Evolutionary conservation across 2,113 vertebrate species (phyloP).

Genomic region (Nibea coibor): DNA sequence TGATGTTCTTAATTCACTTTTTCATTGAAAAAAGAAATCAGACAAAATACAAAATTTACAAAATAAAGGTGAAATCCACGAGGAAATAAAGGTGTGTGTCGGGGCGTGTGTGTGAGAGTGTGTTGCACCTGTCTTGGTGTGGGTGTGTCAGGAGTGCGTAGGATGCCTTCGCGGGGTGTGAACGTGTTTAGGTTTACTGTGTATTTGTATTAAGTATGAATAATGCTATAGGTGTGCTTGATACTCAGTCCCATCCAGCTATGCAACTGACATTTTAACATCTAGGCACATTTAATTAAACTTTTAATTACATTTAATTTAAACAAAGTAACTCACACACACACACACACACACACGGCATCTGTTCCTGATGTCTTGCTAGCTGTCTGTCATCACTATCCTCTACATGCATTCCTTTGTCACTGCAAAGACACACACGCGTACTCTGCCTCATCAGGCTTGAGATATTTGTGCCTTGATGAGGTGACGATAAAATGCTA

Average conservation of each 20-base stretch:
- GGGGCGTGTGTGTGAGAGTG: too few relatives aligned
- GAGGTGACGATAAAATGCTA: background rate
- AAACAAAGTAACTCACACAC: background rate
- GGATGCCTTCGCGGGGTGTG: slow-evolving; percentile 74
- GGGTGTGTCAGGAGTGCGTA: slow-evolving; percentile 49
- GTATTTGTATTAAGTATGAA: slow-evolving; percentile 3
- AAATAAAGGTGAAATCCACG: background rate
- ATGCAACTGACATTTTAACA: background rate
- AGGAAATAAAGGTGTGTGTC: too few relatives aligned
- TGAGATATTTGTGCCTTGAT: background rate
- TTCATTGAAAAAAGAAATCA: background rate
- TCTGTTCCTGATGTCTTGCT: background rate
- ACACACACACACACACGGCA: too few relatives aligned
- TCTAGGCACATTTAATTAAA: background rate
- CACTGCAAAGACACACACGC: background rate
- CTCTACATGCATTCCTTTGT: background rate
- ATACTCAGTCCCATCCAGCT: background rate
- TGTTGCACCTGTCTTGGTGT: background rate
- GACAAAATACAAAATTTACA: background rate
- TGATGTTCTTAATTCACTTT: background rate
- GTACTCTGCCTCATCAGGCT: background rate
- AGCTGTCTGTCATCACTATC: background rate
- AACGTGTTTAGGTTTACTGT: slow-evolving; percentile 30
- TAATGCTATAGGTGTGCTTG: slow-evolving; percentile 22
- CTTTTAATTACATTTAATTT: too few relatives aligned